A percentile compares a stretch with the other conserved stretches of the same genome.
These are phyloP conservation scores for Columba livia DNA, from an alignment of 2,113 vertebrate genomes.

Conservation along the genomic window DNA sequence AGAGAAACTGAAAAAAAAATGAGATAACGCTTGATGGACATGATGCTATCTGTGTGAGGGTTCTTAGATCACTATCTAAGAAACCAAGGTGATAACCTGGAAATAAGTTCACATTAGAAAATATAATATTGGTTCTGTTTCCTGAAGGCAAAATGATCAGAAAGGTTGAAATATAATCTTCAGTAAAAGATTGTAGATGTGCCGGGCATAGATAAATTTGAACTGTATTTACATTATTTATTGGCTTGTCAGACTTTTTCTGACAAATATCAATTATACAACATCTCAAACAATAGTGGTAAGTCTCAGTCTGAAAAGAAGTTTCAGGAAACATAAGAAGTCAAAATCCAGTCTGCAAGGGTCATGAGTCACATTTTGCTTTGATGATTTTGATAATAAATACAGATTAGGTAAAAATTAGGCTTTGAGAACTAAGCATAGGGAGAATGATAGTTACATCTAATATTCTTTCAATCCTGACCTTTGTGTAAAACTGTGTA, in stretches of 20 bases:
- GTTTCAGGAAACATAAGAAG: slow-evolving; percentile 24
- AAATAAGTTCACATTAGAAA: slow-evolving; percentile 61
- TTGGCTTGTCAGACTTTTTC: slow-evolving; percentile 38
- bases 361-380: not conserved
- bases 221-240: slow-evolving; percentile 60
- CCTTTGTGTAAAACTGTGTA: not conserved
- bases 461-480: not conserved
- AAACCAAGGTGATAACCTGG: slow-evolving; percentile 59
- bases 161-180: slow-evolving; percentile 34
- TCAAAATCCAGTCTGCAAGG: not conserved
- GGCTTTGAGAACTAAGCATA: not conserved
- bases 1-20: slow-evolving; percentile 17
- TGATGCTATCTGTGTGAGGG: slow-evolving; percentile 5
- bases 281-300: not conserved
- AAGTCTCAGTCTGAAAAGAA: not conserved
- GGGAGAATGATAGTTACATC: not conserved
- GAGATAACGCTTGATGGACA: slow-evolving; percentile 37
- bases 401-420: not conserved
- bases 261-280: slow-evolving; percentile 47
- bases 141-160: not conserved
- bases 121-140: not conserved
- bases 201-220: slow-evolving; percentile 11
- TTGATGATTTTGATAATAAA: not conserved
- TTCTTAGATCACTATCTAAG: not conserved
- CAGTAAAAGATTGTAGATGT: not conserved